Evolutionary conservation across 2,888 invertebrate genomes (phyloP), one percentile per base, ranked within the genome.

Genomic region (Lomographa bimaculata): DNA sequence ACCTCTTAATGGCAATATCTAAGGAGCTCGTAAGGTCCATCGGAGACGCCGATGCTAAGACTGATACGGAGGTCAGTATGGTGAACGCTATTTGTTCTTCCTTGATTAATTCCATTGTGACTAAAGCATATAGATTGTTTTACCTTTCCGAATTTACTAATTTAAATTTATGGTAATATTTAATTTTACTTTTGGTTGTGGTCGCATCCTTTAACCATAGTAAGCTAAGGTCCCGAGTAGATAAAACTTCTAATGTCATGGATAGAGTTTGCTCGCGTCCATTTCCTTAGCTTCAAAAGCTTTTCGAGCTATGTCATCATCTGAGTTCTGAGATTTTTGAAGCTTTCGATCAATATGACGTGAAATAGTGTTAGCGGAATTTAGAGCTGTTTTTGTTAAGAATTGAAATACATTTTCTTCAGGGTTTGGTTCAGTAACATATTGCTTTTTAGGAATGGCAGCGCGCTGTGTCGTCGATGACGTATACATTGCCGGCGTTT

Each of bases 1-100:
- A 87, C 70, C 83, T 89, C 56, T 65, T 89, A 63, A 85, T 87
- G 85, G 87, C 87, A 64, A 89, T 89, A 66, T 89, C 89, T 25
- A 89, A 89, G 67, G 89, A 89, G 60, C 81, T 89, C 38, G 86
- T 89, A 52, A 79, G 89, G 59, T 89, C 89, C 21, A 89, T 89
- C 46, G 89, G 89, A 34, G 89, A 89, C 46, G 89, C 89, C 7
- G 89, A 89, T 48, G 87, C 87, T 57, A 89, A 89, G 74, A 89
- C 89, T 64, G 89, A 89, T 64, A 86, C 89, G 23, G 87, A 89
- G 87, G 89, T 86, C 57, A 77, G 81, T 79, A 68, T 57, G 61
- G 53, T 63, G 56, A 54, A 46, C 56, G 58, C 54, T 60, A 32
- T 37, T 4, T 48, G 16, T 30, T 30, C 20, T 54, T 36, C 23